A percentile compares a stretch with the other conserved stretches of the same genome.
Evolutionary conservation across 1,140 invertebrate genomes (phyloP).

Genomic region (Phymastichus coffea): DNA sequence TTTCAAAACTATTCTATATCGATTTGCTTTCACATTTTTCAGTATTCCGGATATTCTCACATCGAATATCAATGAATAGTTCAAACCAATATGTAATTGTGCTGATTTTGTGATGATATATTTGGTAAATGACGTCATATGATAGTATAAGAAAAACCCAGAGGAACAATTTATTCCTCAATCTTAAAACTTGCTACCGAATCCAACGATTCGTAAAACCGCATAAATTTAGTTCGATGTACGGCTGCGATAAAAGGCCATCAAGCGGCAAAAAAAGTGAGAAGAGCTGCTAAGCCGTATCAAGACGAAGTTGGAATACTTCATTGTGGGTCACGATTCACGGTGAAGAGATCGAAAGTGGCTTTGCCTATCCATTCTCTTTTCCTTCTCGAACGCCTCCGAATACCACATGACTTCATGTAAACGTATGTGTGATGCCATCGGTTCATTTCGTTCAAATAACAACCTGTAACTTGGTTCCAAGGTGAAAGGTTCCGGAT

Average conservation of each 20-base stretch:
- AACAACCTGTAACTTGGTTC: constrained; percentile 9
- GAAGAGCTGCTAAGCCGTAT: constrained; percentile 1
- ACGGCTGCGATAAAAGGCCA: neutral
- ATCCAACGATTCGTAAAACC: constrained; percentile 6
- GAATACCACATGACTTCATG: neutral
- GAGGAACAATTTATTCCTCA: too few species aligned
- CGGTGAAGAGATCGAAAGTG: constrained; percentile 20
- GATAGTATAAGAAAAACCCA: too few species aligned
- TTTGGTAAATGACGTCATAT: too few species aligned
- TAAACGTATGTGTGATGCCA: neutral
- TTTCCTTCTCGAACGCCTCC: constrained; percentile 7
- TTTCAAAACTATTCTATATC: too few species aligned
- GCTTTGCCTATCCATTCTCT: constrained; percentile 21
- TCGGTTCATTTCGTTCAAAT: constrained; percentile 7
- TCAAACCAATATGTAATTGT: too few species aligned
- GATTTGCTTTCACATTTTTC: too few species aligned
- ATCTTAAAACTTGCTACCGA: too few species aligned
- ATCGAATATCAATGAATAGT: too few species aligned
- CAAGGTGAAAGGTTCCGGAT: too few species aligned
- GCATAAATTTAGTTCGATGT: constrained; percentile 7
- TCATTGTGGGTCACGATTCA: constrained; percentile 18
- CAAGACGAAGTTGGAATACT: constrained; percentile 5
- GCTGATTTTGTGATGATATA: too few species aligned
- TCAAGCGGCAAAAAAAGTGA: neutral
- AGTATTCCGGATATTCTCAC: too few species aligned